phyloP scores from a whole-genome alignment of 2,888 invertebrate species.

The Cosmia pyralina region DNA sequence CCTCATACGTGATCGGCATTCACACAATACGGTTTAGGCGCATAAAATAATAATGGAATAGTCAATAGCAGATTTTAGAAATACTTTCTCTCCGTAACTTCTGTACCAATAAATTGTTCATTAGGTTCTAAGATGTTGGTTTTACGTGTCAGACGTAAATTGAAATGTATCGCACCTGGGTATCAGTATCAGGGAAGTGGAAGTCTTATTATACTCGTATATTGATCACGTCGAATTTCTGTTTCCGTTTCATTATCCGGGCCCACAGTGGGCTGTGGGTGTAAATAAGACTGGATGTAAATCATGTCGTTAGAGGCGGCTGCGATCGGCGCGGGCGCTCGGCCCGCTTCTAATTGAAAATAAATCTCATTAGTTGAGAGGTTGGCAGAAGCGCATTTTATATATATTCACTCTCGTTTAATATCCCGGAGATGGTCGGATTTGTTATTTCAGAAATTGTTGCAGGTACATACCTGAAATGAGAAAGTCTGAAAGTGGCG shows the following conservation, averaged over 20 bases:
- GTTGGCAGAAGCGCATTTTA: conserved; percentile 72
- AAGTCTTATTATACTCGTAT: conserved; percentile 27
- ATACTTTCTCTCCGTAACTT: conserved; percentile 2
- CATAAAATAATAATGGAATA: conserved; percentile 35
- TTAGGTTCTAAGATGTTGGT: conserved; percentile 2
- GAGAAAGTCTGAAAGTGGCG: no score
- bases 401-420: conserved; percentile 65
- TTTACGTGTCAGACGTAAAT: conserved; percentile 30
- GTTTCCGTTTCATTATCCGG: conserved; percentile 73
- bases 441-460: conserved; percentile 29
- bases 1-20: conserved; percentile 65
- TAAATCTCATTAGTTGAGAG: conserved; percentile 81
- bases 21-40: conserved; percentile 34
- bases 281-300: conserved; percentile 82
- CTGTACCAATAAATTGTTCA: conserved; percentile 19
- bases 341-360: conserved; percentile 80
- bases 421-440: conserved; percentile 44
- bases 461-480: neutral
- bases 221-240: conserved; percentile 61
- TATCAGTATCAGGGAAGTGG: conserved; percentile 24
- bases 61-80: conserved; percentile 7
- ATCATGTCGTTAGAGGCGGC: conserved; percentile 81
- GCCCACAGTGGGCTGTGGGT: conserved; percentile 57
- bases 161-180: conserved; percentile 59
- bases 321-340: conserved; percentile 73